Conservation (phyloP, 2,888 invertebrate species). For the Sarcophaga rosellei region DNA sequence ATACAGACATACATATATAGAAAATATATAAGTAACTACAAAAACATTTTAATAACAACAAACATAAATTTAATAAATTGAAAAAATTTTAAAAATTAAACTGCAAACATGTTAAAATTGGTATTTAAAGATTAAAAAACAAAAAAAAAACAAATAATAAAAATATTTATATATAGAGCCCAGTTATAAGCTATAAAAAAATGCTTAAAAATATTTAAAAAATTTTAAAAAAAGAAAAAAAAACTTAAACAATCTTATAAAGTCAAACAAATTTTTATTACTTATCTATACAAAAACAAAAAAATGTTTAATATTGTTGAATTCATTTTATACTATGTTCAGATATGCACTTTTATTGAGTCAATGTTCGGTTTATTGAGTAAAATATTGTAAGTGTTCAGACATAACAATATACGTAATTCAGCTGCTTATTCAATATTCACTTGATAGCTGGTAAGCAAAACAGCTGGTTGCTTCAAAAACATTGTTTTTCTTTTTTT, state of each 20-base stretch:
- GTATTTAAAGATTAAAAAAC: constrained; percentile 31
- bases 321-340: too few species aligned
- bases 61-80: constrained; percentile 34
- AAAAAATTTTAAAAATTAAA: constrained; percentile 55
- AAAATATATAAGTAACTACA: constrained; percentile 6
- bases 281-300: constrained; percentile 29
- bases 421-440: too few species aligned
- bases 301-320: neutral
- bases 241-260: neutral
- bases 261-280: constrained; percentile 14
- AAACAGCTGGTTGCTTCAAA: too few species aligned
- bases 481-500: too few species aligned
- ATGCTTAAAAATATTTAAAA: constrained; percentile 64
- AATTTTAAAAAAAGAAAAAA: constrained; percentile 23
- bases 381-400: too few species aligned
- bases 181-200: constrained; percentile 64
- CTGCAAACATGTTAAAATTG: constrained; percentile 60
- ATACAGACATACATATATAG: neutral
- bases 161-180: constrained; percentile 49
- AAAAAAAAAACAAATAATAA: constrained; percentile 17
- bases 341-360: too few species aligned
- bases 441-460: too few species aligned
- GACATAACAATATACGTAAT: too few species aligned
- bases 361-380: too few species aligned
- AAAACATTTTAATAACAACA: constrained; percentile 33